Evolutionary conservation across 1,140 invertebrate species (phyloP).

Genomic region (Pachyrhynchus sulphureomaculatus): DNA sequence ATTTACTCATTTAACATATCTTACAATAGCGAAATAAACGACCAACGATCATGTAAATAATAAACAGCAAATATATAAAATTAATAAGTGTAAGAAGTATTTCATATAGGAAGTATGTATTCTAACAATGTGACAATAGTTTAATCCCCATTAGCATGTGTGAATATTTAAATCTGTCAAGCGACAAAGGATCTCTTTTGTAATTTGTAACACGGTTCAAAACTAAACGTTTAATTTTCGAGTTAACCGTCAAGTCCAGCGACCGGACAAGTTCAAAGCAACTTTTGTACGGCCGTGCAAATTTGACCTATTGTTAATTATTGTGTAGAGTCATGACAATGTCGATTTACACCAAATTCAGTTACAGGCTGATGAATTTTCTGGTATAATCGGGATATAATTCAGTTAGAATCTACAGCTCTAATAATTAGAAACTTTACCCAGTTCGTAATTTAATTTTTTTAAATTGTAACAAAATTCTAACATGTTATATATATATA

Average conservation of each 20-base stretch:
- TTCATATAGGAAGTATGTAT: no score
- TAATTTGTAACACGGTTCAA: conserved; percentile 17
- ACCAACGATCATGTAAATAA: no score
- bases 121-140: not conserved
- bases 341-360: conserved; percentile 10
- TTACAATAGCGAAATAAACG: no score
- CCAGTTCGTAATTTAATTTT: no score
- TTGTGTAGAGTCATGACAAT: conserved; percentile 4
- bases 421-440: no score
- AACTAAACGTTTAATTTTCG: conserved; percentile 20
- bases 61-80: no score
- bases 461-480: no score
- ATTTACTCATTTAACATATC: no score
- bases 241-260: conserved; percentile 17
- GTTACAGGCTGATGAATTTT: not conserved
- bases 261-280: conserved; percentile 9
- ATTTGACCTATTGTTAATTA: conserved; percentile 17
- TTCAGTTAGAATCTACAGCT: no score
- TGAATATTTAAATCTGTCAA: conserved; percentile 10
- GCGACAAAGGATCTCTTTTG: conserved; percentile 3
- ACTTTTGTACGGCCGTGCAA: conserved; percentile 9
- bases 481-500: no score
- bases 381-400: not conserved
- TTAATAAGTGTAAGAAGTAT: no score
- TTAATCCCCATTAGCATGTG: not conserved